A percentile compares a stretch with the other conserved stretches of the same genome.
Conservation (phyloP, 2,113 vertebrate genomes). For the Corythaixoides concolor region DNA sequence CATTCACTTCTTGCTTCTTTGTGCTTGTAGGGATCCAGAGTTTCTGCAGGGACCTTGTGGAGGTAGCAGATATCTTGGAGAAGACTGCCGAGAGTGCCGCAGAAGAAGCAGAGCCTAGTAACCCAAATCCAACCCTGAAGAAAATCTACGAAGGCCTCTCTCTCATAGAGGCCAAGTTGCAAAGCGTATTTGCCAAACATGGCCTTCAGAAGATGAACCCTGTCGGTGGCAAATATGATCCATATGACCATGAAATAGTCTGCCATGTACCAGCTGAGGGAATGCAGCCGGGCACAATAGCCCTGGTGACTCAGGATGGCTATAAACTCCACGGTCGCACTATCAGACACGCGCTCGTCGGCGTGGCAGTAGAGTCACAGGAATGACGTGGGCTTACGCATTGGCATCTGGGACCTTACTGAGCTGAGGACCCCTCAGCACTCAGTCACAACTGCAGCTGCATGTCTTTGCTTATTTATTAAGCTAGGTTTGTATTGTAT, state of each 20-base stretch:
- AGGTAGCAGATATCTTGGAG: slow-evolving; percentile 86
- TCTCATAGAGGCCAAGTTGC: slow-evolving; percentile 80
- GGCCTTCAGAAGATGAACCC: slow-evolving; percentile 87
- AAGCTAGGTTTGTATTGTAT: slow-evolving; percentile 51
- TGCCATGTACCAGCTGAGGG: slow-evolving; percentile 82
- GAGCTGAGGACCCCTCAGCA: slow-evolving; percentile 12
- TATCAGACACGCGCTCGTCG: slow-evolving; percentile 83
- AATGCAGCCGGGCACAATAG: slow-evolving; percentile 79
- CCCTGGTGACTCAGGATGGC: slow-evolving; percentile 82
- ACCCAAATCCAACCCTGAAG: slow-evolving; percentile 69
- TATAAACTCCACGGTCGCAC: slow-evolving; percentile 88
- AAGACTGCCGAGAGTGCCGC: slow-evolving; percentile 65
- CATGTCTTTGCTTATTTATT: slow-evolving; percentile 77
- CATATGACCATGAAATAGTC: slow-evolving; percentile 85
- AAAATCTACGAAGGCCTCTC: slow-evolving; percentile 76
- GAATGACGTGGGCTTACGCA: slow-evolving; percentile 5
- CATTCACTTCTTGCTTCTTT: not conserved
- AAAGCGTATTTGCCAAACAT: slow-evolving; percentile 83
- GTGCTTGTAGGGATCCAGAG: slow-evolving; percentile 82
- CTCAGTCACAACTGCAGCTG: not conserved
- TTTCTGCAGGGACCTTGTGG: slow-evolving; percentile 87
- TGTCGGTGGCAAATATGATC: slow-evolving; percentile 81
- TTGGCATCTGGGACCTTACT: not conserved
- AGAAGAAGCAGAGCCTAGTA: slow-evolving; percentile 45
- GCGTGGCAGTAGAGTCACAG: slow-evolving; percentile 83